These are phyloP conservation scores for Drosophila equinoxialis DNA, from an alignment of 1,140 invertebrate genomes.

Conservation along the genomic window DNA sequence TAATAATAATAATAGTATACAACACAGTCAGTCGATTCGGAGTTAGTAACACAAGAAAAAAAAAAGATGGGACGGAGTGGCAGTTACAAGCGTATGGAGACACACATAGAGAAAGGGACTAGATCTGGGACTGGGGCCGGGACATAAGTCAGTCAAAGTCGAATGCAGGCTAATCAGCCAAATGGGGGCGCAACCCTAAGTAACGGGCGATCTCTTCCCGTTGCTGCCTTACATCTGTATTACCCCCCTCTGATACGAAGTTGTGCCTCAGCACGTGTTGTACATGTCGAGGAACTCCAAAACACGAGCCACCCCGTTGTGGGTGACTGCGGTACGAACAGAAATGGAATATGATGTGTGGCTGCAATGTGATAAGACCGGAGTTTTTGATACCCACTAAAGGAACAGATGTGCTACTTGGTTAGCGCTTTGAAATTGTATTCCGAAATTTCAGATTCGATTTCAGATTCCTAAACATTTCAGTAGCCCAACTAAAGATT, in stretches of 20 bases:
- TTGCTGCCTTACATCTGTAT: background rate
- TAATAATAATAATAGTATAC: conserved; percentile 78
- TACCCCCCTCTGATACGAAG: conserved; percentile 29
- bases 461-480: no score
- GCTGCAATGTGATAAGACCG: conserved; percentile 43
- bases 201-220: conserved; percentile 12
- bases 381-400: background rate
- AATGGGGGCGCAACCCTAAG: conserved; percentile 61
- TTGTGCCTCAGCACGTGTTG: conserved; percentile 65
- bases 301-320: conserved; percentile 66
- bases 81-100: no score
- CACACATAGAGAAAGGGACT: background rate
- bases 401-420: background rate
- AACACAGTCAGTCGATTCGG: conserved; percentile 48
- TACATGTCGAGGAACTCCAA: conserved; percentile 63
- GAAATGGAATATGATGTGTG: conserved; percentile 18
- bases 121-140: background rate
- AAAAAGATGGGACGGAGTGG: conserved; percentile 24
- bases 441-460: no score
- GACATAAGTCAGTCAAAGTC: conserved; percentile 40
- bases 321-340: conserved; percentile 31
- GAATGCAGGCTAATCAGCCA: conserved; percentile 63
- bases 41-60: conserved; percentile 48
- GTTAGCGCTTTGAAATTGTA: no score
- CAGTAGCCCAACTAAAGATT: no score